Evolutionary conservation across 1,140 invertebrate genomes (phyloP).

Genomic region (Drosophila setifemur): DNA sequence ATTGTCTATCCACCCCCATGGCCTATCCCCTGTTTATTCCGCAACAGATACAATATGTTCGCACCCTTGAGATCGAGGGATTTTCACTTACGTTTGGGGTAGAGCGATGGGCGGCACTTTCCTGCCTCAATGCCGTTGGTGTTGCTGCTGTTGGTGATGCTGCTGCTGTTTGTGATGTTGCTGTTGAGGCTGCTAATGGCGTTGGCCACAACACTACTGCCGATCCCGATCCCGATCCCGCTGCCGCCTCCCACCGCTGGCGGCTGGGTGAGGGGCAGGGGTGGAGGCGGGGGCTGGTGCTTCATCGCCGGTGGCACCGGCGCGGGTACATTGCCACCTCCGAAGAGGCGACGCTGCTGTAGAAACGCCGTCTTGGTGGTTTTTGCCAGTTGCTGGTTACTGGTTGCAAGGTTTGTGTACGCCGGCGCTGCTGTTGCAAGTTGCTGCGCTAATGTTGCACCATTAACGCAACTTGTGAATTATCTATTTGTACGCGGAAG

Average conservation of each 20-base stretch:
- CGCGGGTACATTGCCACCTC: conserved; percentile 54
- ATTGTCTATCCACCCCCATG: too few relatives aligned
- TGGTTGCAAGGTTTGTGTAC: background rate
- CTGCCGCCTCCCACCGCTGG: conserved; percentile 28
- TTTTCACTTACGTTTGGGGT: conserved; percentile 68
- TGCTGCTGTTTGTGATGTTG: conserved; percentile 17
- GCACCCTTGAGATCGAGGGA: background rate
- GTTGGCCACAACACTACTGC: conserved; percentile 31
- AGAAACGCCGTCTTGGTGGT: conserved; percentile 66
- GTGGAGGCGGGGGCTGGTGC: conserved; percentile 54
- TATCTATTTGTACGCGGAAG: too few relatives aligned
- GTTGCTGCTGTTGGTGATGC: conserved; percentile 30
- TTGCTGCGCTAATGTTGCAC: background rate
- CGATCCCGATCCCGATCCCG: too few relatives aligned
- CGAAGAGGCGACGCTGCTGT: conserved; percentile 67
- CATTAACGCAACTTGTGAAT: conserved; percentile 1
- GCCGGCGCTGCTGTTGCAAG: background rate
- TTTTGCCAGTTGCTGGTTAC: conserved; percentile 26
- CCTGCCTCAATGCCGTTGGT: conserved; percentile 38
- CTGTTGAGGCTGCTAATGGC: conserved; percentile 46
- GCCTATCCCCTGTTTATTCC: too few relatives aligned
- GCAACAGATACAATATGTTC: too few relatives aligned
- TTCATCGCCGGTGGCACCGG: conserved; percentile 42
- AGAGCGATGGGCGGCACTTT: conserved; percentile 56
- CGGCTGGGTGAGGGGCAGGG: conserved; percentile 49